Evolutionary conservation across 2,888 invertebrate genomes (phyloP), one percentile per base, ranked within the genome.

Genomic region (Dysmachus trigonus): DNA sequence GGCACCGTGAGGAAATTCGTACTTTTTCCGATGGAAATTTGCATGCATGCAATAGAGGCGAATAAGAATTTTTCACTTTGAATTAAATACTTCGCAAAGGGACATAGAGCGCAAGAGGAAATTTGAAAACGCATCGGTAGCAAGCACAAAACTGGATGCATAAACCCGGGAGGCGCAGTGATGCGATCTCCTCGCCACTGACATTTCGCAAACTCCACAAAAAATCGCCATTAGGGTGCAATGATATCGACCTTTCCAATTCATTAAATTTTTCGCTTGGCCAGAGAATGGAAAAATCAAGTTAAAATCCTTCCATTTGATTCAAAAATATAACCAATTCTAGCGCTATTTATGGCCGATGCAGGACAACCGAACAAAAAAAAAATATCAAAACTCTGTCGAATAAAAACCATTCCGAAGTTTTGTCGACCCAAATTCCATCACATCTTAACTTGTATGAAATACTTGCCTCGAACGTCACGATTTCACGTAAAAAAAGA

Each of bases 361-460:
- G n/a, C n/a, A n/a, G n/a, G n/a, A n/a, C n/a, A n/a, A n/a, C n/a
- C n/a, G n/a, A n/a, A n/a, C n/a, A n/a, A n/a, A n/a, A 18, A 22
- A 10, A 22, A 2, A 10, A 62, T 22, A 22, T 10, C 0, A 53
- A 27, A 53, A 22, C 22, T 27, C 22, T 10, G 62, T 22, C 62
- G 62, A 27, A 27, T 47, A 62, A 62, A 41, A 62, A 8, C 22
- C 22, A 62, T 22, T 18, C 22, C 15, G 3, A 27, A 1, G 15
- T 18, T n/a, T 7, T 27, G 74, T 41, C 87, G 87, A 87, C 87
- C 87, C 76, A 87, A 87, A 87, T 87, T 87, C 87, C 85, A n/a
- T 77, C 83, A 77, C 35, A 73, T 62, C 7, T 15, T 27, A n/a
- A 82, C 33, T 62, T 73, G 27, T 33, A 82, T 35, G 35, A 82